Conservation (phyloP, 2,888 invertebrate species). For the Papilio gigon region DNA sequence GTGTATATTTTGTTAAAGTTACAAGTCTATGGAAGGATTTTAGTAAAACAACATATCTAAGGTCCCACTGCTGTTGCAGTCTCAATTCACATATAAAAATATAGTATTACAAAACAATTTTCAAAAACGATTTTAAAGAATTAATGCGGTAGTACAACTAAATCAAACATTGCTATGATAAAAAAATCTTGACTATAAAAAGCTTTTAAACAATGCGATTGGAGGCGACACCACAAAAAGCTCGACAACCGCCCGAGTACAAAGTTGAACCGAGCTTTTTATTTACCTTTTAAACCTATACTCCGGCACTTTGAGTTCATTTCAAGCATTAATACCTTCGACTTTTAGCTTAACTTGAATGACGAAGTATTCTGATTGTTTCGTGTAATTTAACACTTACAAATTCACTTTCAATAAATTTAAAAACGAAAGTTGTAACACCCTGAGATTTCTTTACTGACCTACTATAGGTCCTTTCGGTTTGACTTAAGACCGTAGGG, state of each 20-base stretch:
- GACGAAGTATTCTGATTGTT: background rate
- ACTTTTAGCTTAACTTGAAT: background rate
- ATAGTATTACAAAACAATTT: no score
- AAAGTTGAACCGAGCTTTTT: slow-evolving; percentile 27
- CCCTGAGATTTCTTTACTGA: no score
- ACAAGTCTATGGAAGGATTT: no score
- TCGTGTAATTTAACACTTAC: background rate
- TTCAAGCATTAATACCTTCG: slow-evolving; percentile 23
- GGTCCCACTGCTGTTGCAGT: no score
- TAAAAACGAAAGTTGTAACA: no score
- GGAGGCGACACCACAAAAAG: slow-evolving; percentile 13
- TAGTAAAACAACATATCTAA: no score
- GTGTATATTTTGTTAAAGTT: no score
- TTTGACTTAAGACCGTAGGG: no score
- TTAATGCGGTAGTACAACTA: background rate
- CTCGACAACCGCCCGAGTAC: slow-evolving; percentile 6
- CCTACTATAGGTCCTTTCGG: no score
- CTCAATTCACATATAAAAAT: no score
- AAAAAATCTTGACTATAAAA: background rate
- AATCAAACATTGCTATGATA: background rate
- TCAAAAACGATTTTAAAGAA: background rate
- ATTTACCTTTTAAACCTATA: slow-evolving; percentile 29
- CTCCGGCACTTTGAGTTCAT: slow-evolving; percentile 14
- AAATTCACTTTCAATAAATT: no score
- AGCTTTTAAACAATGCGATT: slow-evolving; percentile 19